Conservation (phyloP, 2,888 invertebrate genomes). For the Limnephilus auricula region DNA sequence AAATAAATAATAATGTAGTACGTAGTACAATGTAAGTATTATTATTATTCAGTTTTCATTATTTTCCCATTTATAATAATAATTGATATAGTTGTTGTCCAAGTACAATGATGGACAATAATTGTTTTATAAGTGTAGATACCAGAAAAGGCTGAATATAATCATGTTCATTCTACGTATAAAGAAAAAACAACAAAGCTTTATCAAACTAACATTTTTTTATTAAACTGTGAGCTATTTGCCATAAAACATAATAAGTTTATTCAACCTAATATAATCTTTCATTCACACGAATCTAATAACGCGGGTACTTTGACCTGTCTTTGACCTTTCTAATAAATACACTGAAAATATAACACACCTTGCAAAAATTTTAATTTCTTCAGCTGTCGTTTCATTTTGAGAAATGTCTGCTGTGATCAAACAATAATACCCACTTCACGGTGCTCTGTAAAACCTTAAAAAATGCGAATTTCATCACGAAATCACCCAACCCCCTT, state of each 20-base stretch:
- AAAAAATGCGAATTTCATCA: constrained; percentile 12
- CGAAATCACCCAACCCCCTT: background rate
- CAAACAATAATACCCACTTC: background rate
- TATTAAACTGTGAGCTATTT: background rate
- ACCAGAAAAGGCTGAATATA: too few relatives aligned
- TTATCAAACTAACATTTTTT: background rate
- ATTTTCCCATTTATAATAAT: too few relatives aligned
- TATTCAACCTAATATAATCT: background rate
- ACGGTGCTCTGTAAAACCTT: background rate
- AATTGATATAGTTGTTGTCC: too few relatives aligned
- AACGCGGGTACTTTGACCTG: background rate
- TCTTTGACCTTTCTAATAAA: background rate
- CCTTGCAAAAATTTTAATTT: background rate
- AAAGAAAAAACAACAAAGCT: background rate
- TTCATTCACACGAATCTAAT: background rate
- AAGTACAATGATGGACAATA: background rate
- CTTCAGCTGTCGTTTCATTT: background rate
- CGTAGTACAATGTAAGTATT: too few relatives aligned
- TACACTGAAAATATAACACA: background rate
- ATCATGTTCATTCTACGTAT: background rate
- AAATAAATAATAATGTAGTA: too few relatives aligned
- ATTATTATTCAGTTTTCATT: too few relatives aligned
- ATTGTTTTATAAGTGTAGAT: background rate
- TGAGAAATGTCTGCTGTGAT: background rate
- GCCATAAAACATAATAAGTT: background rate